Evolutionary conservation across 2,888 invertebrate species (phyloP), one percentile per base, ranked within the genome.

Genomic region (Cantharis nigra): DNA sequence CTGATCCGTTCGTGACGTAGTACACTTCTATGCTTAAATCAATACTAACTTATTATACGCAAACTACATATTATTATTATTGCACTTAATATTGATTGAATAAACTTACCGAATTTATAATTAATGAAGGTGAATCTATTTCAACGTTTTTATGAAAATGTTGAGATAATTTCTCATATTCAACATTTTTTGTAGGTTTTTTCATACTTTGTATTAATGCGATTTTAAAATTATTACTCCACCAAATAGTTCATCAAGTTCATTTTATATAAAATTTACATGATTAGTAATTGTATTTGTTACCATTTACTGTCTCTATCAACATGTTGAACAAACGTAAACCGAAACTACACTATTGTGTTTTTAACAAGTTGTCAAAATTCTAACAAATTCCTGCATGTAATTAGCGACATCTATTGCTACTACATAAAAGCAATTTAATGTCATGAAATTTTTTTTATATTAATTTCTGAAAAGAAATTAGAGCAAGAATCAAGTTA

Each of bases 81-180:
- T 65, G 62, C 9, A 72, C n/a, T 10, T 3, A 11, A 28, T 33
- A 72, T 72, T 73, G 65, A 20, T 71, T 20, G 65, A 20, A 64
- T 23, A 16, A 26, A 79, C 85, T 85, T 81, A 85, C 86, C 83
- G 83, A 82, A 78, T 81, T 82, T 72, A 80, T 78, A 72, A 76
- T 81, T 70, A 82, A 81, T 73, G 84, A 83, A 76, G 82, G 75
- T n/a, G 82, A 81, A 78, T 83, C 83, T 71, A 81, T 82, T 78
- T 85, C 85, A 82, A 84, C 71, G 80, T 86, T 85, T 80, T 85
- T 84, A 76, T 85, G 85, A 78, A 86, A 82, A 82, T 86, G 84
- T 82, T 87, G 87, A 63, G 87, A 85, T 80, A 88, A 81, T 82
- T 88, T 88, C 82, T 88, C 88, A 85, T 89, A 89, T 83, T 87